Base-by-base conservation (phyloP, 1,140 invertebrate species). In the Gryllus bimaculatus region DNA sequence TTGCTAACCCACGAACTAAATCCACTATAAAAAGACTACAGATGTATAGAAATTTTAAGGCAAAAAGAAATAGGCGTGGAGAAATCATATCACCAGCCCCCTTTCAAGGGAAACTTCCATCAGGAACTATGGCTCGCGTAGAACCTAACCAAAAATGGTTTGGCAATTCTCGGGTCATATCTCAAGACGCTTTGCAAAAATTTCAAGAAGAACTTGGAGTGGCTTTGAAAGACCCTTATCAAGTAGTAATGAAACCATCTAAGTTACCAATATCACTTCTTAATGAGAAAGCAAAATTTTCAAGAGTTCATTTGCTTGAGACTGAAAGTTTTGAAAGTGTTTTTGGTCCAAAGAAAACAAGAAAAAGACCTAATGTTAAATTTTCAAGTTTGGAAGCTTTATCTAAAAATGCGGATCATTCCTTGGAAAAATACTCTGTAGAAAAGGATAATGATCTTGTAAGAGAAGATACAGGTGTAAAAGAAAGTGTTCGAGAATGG, bases 81-180 rank as follows among this genome's bases (percentile, higher is more conserved):
- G 96, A 98, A 89, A 98, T 99, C 76, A 88, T 98, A 12, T 93
- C 90, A 79, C 92, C 97, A 48, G 98, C 98, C 8, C 97, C 98
- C 5, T 99, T 98, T 85, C 95, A 99, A 92, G 93, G 92, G 73
- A 92, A 91, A 85, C 85, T 98, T 18, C 86, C 92, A n/a, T 93
- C 96, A 78, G 98, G 98, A 39, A 94, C 96, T 5, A 90, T 94
- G 83, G 96, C 98, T 54, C 89, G 98, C 76, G 93, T 99, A 8
- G 98, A 99, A 86, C 98, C 98, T 8, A 98, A 96, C 81, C 94
- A 96, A 83, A 97, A 95, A 86, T 99, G 98, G 98, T 99, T 99
- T 88, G 97, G 96, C 81, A 96, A 97, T 83, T 93, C 94, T 0
- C 88, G 94, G 81, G 93, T 96, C 0, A 96, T 99, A 82, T 94